phyloP scores from a whole-genome alignment of 1,140 invertebrate genomes.

The Sminthurinus signatus region DNA sequence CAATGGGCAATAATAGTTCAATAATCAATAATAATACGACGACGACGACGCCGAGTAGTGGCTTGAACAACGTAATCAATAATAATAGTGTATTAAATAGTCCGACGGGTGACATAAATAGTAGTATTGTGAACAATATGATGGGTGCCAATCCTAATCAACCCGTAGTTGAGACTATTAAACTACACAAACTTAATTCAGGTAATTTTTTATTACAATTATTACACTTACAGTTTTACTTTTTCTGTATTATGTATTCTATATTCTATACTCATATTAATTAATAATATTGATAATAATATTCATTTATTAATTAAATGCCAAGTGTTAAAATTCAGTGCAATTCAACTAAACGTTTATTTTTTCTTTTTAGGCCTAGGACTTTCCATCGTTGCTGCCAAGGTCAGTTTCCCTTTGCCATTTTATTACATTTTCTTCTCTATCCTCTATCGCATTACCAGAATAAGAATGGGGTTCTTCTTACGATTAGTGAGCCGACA shows the following conservation, averaged over 20 bases:
- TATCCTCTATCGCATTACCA: too few species aligned
- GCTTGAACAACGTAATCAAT: slow-evolving; percentile 19
- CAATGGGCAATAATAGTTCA: background rate
- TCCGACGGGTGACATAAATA: slow-evolving; percentile 2
- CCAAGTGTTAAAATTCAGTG: too few species aligned
- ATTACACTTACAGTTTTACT: too few species aligned
- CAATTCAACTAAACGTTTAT: too few species aligned
- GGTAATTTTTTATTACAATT: too few species aligned
- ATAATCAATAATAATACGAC: background rate
- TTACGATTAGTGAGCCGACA: too few species aligned
- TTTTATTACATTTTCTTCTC: background rate
- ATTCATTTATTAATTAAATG: too few species aligned
- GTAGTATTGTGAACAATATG: slow-evolving; percentile 1
- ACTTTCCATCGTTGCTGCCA: slow-evolving; percentile 86
- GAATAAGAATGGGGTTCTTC: too few species aligned
- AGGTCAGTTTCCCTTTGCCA: slow-evolving; percentile 58
- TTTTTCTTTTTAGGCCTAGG: too few species aligned
- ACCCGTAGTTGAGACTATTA: slow-evolving; percentile 74
- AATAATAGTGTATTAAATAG: slow-evolving; percentile 12
- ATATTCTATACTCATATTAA: too few species aligned
- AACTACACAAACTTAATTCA: slow-evolving; percentile 81
- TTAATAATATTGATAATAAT: too few species aligned
- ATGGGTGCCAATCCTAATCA: slow-evolving; percentile 42
- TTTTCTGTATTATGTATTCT: too few species aligned
- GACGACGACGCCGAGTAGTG: background rate